Evolutionary conservation across 2,113 vertebrate species (phyloP).

Genomic region (Prinia subflava): DNA sequence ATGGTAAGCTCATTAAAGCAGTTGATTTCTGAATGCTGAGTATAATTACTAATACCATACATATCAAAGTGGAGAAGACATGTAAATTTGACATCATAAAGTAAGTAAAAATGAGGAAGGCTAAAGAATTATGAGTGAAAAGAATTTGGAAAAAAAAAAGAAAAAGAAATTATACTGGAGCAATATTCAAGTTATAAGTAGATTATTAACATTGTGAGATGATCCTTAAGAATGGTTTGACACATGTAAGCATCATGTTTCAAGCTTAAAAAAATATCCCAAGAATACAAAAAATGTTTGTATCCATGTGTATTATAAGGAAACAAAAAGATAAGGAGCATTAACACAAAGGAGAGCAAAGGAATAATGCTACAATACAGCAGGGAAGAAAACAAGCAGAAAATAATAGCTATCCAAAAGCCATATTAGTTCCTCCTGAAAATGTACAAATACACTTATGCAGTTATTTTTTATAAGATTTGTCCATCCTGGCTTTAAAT

Average conservation of each 20-base stretch:
- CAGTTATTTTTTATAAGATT: not conserved
- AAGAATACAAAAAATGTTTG: not conserved
- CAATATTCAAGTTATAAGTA: slow-evolving; percentile 33
- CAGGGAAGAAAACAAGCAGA: not conserved
- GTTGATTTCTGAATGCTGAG: not conserved
- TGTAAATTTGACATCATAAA: slow-evolving; percentile 37
- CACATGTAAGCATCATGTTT: slow-evolving; percentile 4
- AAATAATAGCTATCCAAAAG: not conserved
- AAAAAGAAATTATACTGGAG: not conserved
- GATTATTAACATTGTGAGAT: slow-evolving; percentile 49
- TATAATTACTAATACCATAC: slow-evolving; percentile 24
- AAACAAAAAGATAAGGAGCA: slow-evolving; percentile 4
- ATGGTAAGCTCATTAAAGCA: slow-evolving; percentile 47
- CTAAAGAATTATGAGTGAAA: slow-evolving; percentile 12
- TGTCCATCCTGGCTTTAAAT: not conserved
- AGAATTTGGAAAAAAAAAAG: not conserved
- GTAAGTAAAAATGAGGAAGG: not conserved
- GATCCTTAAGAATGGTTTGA: slow-evolving; percentile 25
- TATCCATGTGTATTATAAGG: not conserved
- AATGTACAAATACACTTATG: not conserved
- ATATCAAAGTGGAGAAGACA: slow-evolving; percentile 22
- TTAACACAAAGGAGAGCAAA: not conserved
- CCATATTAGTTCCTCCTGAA: not conserved
- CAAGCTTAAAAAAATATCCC: not conserved
- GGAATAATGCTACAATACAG: not conserved